Evolutionary conservation across 2,888 invertebrate species (phyloP).

Genomic region (Dasypolia templi): DNA sequence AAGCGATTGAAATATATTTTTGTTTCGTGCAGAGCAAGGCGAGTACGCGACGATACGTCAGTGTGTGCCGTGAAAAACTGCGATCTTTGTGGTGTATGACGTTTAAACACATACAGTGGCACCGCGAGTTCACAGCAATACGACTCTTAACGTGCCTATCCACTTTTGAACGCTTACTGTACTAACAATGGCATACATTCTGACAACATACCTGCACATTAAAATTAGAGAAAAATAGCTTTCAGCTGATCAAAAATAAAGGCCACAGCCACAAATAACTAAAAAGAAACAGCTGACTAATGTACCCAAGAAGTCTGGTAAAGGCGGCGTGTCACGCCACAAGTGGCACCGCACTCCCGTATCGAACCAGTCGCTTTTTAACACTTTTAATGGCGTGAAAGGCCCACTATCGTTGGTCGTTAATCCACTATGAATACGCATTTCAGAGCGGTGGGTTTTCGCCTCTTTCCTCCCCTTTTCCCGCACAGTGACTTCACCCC

Average conservation of each 20-base stretch:
- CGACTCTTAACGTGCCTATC: too few species aligned
- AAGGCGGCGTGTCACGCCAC: conserved; percentile 29
- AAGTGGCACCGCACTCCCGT: conserved; percentile 52
- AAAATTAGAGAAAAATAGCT: not conserved
- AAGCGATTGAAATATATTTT: too few species aligned
- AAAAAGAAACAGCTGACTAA: not conserved
- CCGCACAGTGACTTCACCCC: conserved; percentile 14
- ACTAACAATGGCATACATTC: not conserved
- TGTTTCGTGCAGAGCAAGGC: too few species aligned
- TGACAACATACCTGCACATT: not conserved
- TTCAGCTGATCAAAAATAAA: not conserved
- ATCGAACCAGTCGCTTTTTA: conserved; percentile 78
- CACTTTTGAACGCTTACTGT: too few species aligned
- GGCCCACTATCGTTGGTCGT: conserved; percentile 80
- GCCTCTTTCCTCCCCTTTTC: conserved; percentile 8
- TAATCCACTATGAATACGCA: conserved; percentile 79
- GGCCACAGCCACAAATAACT: not conserved
- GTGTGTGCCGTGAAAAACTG: too few species aligned
- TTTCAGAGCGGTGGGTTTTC: conserved; percentile 62
- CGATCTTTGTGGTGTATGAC: too few species aligned
- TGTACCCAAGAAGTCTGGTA: not conserved
- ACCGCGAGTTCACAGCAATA: too few species aligned
- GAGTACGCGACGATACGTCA: too few species aligned
- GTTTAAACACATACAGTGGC: too few species aligned
- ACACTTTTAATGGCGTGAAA: conserved; percentile 83